These are phyloP conservation scores for Sebastolobus alascanus DNA, from an alignment of 2,797 vertebrate genomes.

Conservation along the genomic window DNA sequence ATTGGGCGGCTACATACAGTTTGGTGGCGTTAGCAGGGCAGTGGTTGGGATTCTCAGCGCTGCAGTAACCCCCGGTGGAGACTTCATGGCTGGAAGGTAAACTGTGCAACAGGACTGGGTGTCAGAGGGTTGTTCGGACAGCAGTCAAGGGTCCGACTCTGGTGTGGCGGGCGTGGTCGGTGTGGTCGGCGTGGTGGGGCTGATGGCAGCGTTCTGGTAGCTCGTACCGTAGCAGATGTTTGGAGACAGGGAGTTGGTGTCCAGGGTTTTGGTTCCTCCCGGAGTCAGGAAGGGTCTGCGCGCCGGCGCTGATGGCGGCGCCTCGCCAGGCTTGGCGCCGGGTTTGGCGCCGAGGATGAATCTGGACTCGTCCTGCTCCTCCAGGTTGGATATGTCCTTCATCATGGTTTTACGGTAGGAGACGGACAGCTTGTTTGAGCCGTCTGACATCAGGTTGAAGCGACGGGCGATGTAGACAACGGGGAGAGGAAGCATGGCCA, in stretches of 20 bases:
- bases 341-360: conserved; percentile 94
- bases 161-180: conserved; percentile 83
- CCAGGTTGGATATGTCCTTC: conserved; percentile 96
- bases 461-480: conserved; percentile 91
- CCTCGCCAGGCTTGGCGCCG: conserved; percentile 91
- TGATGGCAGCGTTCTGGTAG: conserved; percentile 88
- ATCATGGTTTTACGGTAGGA: conserved; percentile 96
- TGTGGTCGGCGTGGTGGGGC: conserved; percentile 76
- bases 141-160: conserved; percentile 91
- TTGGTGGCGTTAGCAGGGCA: conserved; percentile 30
- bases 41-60: conserved; percentile 33
- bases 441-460: conserved; percentile 92
- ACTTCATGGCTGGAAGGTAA: conserved; percentile 48
- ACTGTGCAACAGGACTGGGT: conserved; percentile 35
- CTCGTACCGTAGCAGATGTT: conserved; percentile 92
- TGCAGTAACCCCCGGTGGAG: conserved; percentile 50
- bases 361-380: conserved; percentile 93
- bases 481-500: conserved; percentile 92
- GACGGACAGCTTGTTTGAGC: conserved; percentile 94
- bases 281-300: conserved; percentile 90
- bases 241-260: conserved; percentile 87
- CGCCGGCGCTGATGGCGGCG: conserved; percentile 84
- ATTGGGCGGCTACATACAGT: conserved; percentile 29
- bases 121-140: background rate
- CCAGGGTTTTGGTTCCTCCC: conserved; percentile 85